Conservation (phyloP, 2,888 invertebrate genomes). For the Orthosia cruda region DNA sequence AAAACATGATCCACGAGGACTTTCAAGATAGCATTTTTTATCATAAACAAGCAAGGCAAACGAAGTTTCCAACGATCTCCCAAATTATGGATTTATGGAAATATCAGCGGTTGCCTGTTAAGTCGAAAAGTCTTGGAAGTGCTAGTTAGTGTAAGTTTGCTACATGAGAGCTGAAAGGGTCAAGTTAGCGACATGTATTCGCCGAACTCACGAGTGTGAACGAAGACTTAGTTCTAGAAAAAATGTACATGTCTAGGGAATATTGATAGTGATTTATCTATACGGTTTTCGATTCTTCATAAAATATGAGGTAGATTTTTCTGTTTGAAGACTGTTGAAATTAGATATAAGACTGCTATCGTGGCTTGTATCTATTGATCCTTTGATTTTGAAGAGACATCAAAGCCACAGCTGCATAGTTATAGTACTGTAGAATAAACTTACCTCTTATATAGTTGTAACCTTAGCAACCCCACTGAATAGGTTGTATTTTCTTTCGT, state of each 20-base stretch:
- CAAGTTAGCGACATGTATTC: slow-evolving; percentile 13
- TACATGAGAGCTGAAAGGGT: neutral
- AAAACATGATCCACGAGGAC: neutral
- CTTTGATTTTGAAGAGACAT: slow-evolving; percentile 1
- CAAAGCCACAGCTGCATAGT: too few relatives aligned
- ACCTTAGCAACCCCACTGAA: too few relatives aligned
- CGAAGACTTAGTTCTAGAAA: neutral
- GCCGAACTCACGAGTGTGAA: slow-evolving; percentile 3
- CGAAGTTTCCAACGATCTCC: slow-evolving; percentile 9
- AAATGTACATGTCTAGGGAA: slow-evolving; percentile 11
- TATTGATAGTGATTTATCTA: slow-evolving; percentile 2
- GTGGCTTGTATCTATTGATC: neutral
- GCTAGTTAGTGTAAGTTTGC: slow-evolving; percentile 14
- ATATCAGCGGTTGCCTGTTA: slow-evolving; percentile 8
- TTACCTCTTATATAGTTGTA: neutral
- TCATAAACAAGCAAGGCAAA: slow-evolving; percentile 9
- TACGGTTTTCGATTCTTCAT: neutral
- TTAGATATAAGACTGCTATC: neutral
- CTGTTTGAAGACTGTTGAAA: neutral
- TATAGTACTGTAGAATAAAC: neutral
- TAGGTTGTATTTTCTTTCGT: neutral
- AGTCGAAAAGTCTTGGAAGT: slow-evolving; percentile 17
- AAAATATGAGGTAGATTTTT: too few relatives aligned
- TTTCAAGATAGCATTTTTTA: slow-evolving; percentile 10
- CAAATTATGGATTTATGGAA: slow-evolving; percentile 41